These are phyloP conservation scores for Calyptomena viridis DNA, from an alignment of 2,113 vertebrate genomes.

Conservation along the genomic window DNA sequence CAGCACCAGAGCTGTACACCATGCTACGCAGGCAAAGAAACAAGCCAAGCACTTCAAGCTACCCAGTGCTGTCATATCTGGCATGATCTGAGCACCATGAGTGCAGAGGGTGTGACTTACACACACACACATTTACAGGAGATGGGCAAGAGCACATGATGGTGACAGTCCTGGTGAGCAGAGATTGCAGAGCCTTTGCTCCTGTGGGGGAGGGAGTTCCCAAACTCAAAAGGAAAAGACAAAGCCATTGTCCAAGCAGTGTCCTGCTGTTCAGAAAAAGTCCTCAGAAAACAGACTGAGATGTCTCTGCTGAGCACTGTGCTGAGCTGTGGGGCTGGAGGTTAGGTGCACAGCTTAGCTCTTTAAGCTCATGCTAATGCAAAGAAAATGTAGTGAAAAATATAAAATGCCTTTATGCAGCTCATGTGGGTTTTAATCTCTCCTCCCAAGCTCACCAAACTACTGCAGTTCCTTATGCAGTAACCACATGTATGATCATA, in stretches of 20 bases:
- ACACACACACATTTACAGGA: neutral
- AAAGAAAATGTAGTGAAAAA: neutral
- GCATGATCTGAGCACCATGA: accelerated
- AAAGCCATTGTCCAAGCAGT: neutral
- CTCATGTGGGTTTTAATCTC: neutral
- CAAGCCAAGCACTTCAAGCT: neutral
- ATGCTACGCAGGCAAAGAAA: neutral
- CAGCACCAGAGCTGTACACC: neutral
- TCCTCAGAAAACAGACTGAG: neutral
- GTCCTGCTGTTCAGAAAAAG: neutral
- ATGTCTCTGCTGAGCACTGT: accelerated
- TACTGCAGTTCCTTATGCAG: neutral
- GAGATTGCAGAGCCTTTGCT: neutral
- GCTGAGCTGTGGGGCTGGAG: neutral
- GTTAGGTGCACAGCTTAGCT: neutral
- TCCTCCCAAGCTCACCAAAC: neutral
- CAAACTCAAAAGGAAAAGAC: neutral
- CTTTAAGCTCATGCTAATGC: accelerated
- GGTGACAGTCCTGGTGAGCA: neutral
- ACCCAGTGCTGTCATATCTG: neutral
- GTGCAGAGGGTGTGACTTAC: neutral
- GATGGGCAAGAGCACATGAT: neutral
- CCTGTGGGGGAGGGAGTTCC: neutral
- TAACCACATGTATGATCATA: neutral
- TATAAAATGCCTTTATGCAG: neutral